These are phyloP conservation scores for Tetrax tetrax DNA, from an alignment of 2,113 vertebrate species.

Conservation along the genomic window DNA sequence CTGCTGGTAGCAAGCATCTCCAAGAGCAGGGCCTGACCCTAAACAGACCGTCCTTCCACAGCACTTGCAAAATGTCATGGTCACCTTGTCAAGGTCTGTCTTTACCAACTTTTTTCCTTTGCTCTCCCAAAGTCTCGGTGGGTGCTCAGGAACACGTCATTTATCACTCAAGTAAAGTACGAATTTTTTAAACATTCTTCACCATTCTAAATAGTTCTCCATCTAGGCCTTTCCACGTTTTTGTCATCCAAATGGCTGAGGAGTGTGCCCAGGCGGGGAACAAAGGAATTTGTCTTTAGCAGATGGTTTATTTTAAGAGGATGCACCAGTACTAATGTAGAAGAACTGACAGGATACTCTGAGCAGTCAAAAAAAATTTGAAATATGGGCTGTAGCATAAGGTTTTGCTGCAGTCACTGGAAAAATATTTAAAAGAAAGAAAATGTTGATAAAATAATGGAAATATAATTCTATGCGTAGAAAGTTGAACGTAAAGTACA, in stretches of 20 bases:
- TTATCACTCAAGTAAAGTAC: not conserved
- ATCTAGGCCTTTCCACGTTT: not conserved
- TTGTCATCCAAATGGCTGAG: not conserved
- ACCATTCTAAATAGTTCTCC: not conserved
- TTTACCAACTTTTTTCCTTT: not conserved
- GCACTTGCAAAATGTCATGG: not conserved
- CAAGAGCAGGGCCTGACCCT: conserved; percentile 5
- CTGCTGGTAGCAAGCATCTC: not conserved
- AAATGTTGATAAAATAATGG: not conserved
- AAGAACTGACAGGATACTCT: conserved; percentile 23
- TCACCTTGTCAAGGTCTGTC: conserved; percentile 2
- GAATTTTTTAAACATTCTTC: not conserved
- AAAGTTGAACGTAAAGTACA: not conserved
- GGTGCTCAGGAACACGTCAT: not conserved
- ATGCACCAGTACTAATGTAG: not conserved
- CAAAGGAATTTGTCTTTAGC: conserved; percentile 16
- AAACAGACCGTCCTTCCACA: not conserved
- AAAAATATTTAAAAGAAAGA: not conserved
- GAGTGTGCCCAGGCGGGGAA: not conserved
- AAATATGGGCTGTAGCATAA: conserved; percentile 12
- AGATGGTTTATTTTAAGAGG: conserved; percentile 42
- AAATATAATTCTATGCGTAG: not conserved
- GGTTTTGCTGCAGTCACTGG: conserved; percentile 28
- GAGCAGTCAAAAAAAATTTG: not conserved
- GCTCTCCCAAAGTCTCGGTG: not conserved